Percentiles rank a stretch among this genome's conserved stretches.
phyloP scores from a whole-genome alignment of 2,113 vertebrate genomes.

The Campylomormyrus tamandua region DNA sequence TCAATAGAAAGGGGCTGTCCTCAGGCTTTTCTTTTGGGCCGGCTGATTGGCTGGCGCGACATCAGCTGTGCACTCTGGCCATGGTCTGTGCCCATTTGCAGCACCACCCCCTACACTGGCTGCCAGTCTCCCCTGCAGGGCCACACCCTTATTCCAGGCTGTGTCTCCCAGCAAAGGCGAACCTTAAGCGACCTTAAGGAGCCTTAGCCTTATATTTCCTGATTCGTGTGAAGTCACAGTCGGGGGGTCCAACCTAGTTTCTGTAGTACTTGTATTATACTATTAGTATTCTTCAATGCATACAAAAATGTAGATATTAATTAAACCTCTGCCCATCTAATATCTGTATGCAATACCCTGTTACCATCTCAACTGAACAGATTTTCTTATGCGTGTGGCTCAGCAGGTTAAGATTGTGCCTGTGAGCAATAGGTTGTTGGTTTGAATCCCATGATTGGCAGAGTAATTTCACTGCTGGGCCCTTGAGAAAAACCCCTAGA shows the following conservation, averaged over 20 bases:
- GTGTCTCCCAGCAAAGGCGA: not conserved
- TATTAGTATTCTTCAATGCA: not conserved
- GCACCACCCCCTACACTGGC: not conserved
- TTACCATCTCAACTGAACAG: not conserved
- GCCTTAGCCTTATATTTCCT: not conserved
- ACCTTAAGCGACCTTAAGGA: not conserved
- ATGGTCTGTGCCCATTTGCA: not conserved
- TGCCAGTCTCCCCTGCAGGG: not conserved
- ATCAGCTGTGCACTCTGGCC: constrained; percentile 1
- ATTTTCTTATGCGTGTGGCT: not conserved
- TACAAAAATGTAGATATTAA: not conserved
- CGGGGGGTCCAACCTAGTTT: not conserved
- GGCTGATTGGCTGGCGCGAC: not conserved
- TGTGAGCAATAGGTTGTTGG: not conserved
- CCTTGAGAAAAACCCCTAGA: not conserved
- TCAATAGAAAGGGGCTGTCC: not conserved
- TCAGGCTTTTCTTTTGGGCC: not conserved
- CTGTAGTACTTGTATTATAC: not conserved
- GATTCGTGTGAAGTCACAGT: not conserved
- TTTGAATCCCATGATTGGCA: not conserved
- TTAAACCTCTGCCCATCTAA: not conserved
- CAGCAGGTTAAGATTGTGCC: not conserved
- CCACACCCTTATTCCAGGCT: not conserved
- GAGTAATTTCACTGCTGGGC: not conserved
- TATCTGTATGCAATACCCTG: not conserved